Evolutionary conservation across 2,888 invertebrate species (phyloP).

Genomic region (Saturnia pavonia): DNA sequence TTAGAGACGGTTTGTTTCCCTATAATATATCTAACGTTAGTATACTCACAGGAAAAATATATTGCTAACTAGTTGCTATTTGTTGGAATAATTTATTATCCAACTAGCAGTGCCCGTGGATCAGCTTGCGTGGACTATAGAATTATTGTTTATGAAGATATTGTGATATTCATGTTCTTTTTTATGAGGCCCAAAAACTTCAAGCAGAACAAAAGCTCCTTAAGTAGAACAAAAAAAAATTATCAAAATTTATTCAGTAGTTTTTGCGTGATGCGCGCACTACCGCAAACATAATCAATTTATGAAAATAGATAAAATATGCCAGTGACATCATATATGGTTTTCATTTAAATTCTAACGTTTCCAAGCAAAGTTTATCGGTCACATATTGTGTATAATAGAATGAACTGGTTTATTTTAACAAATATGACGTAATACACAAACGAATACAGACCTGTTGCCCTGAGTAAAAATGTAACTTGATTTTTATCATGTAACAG

Average conservation of each 20-base stretch:
- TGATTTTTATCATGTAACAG: not conserved
- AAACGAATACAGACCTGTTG: slow-evolving; percentile 8
- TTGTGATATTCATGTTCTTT: too few relatives aligned
- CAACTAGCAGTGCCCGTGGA: too few relatives aligned
- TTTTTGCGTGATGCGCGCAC: too few relatives aligned
- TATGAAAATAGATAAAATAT: too few relatives aligned
- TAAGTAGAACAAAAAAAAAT: too few relatives aligned
- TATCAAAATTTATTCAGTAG: too few relatives aligned
- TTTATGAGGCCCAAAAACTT: too few relatives aligned
- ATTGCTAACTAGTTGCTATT: not conserved
- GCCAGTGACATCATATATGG: not conserved
- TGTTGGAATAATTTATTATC: too few relatives aligned
- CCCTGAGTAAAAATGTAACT: not conserved
- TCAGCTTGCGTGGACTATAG: too few relatives aligned
- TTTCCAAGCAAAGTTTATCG: not conserved
- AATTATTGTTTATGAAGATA: too few relatives aligned
- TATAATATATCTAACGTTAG: not conserved
- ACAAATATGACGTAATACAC: not conserved
- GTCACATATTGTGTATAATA: not conserved
- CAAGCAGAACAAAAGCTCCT: too few relatives aligned
- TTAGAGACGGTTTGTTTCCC: not conserved
- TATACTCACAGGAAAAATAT: not conserved
- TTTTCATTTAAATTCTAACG: not conserved
- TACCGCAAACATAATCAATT: too few relatives aligned
- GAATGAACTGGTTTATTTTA: not conserved